Percentiles rank a stretch among this genome's conserved stretches.
phyloP scores from a whole-genome alignment of 2,113 vertebrate species.

The Eptesicus fuscus region DNA sequence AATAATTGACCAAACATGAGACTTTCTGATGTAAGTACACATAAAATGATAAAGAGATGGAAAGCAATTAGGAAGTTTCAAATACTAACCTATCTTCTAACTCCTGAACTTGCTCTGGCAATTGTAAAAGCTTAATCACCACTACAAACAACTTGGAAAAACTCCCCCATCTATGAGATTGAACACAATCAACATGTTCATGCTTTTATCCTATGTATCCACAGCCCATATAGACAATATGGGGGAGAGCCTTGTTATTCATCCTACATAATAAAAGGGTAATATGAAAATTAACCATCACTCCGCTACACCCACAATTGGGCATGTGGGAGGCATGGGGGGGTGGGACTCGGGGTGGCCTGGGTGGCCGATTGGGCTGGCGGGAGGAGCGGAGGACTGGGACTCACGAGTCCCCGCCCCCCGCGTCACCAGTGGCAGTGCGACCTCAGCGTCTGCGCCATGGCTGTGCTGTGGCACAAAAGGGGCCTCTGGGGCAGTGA shows the following conservation, averaged over 20 bases:
- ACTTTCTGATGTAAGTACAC: background rate
- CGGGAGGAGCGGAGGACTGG: too few species aligned
- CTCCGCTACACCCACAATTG: too few species aligned
- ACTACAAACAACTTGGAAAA: background rate
- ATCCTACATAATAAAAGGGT: too few species aligned
- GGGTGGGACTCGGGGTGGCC: too few species aligned
- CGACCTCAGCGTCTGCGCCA: too few species aligned
- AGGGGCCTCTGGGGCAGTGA: too few species aligned
- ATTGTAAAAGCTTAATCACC: background rate
- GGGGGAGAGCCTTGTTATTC: background rate
- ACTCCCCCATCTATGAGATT: background rate
- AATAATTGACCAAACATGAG: slow-evolving; percentile 64
- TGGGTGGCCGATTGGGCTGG: too few species aligned
- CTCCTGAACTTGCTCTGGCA: background rate
- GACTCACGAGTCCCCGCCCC: too few species aligned
- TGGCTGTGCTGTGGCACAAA: too few species aligned
- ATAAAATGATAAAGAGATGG: slow-evolving; percentile 34
- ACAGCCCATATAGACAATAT: background rate
- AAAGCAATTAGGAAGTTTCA: background rate
- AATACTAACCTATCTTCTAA: background rate
- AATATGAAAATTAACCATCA: too few species aligned
- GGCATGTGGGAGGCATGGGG: too few species aligned
- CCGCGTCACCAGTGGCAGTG: too few species aligned
- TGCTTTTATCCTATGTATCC: background rate
- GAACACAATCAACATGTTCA: background rate